Base-by-base conservation (phyloP, 2,113 vertebrate genomes). In the Megaptera novaeangliae region DNA sequence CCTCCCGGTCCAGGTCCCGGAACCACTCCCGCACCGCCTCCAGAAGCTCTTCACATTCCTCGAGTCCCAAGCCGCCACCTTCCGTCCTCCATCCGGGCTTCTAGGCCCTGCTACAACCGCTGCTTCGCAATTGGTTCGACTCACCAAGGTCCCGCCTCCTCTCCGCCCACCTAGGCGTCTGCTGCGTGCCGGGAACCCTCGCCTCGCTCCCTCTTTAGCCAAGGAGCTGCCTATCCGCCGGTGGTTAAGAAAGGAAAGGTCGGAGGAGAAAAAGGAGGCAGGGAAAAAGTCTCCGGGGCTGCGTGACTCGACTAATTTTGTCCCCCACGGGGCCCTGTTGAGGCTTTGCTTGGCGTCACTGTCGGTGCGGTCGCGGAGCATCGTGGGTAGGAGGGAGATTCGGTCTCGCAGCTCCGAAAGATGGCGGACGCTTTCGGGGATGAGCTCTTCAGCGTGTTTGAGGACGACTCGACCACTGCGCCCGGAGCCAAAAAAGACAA, bases 351-450 rank as follows among this genome's bases (percentile, higher is more conserved):
- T 97, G 98, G 98, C 98, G 98, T 97, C 90, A 49, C 94, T 10
- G 36, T 17, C 34, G 34, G 69, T 14, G 63, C 6, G 7, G 9
- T 18, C 82, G 94, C 61, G 5, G 7, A 23, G 98, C 83, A 66
- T 57, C n/a, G 86, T 95, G 97, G 98, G 95, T 95, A 89, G 0
- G 20, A 77, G 3, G 66, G 74, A 31, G 74, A 3, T 55, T 85
- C 5, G n/a, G 87, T 29, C 69, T 46, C 20, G 0, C 17, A 0
- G 31, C 21, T 59, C 85, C 8, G 68, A 6, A 98, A 98, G 52
- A 99, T 99, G 99, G 99, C 99, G 95, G 99, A 99, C 97, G 98
- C 99, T 0, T 99, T 99, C 20, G 99, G 99, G 1, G 99, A 99
- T 8, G 99, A 99, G 23, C 98, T 99, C 7, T 99, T 99, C 96